Evolutionary conservation across 2,888 invertebrate species (phyloP), one percentile per base, ranked within the genome.

Genomic region (Ophioninae sp.): DNA sequence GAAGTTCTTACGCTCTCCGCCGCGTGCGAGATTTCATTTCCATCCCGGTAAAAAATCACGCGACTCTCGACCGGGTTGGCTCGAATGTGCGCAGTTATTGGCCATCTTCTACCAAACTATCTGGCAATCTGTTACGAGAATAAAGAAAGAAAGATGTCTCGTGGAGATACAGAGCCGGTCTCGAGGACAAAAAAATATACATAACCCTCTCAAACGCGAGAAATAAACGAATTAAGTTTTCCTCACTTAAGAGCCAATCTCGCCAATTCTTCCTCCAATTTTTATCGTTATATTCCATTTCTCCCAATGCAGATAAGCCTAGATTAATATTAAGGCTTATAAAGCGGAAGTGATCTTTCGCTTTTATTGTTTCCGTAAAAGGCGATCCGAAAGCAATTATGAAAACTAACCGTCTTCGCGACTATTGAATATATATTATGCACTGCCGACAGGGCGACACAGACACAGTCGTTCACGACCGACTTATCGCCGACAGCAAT

Each of bases 1-100:
- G 59, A 62, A 67, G 23, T 72, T 65, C 41, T 21, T 65, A n/a
- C 64, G 59, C 67, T 67, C 64, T 62, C 17, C 56, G 41, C 68
- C 57, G 70, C 70, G 78, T 44, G 78, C 56, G 78, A 81, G 81
- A 81, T 84, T 81, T 84, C 72, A 81, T 68, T 70, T 84, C 70
- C 65, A 67, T 67, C 56, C 39, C 41, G 56, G 61, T 64, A 57
- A 62, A 64, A 68, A 68, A 50, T 50, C 50, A 50, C 50, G 17
- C 50, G 50, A 17, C 13, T 50, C 50, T 13, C 50, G 50, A 6
- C 13, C 44, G 44, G 13, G 13, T 44, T 1, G 44, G 10, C 5
- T 50, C 50, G 5, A 17, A 50, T 10, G 50, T 50, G 44, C 37
- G 65, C 62, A 68, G 76, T 23, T 65, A 69, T 64, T 73, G 57